Base-by-base conservation (phyloP, 2,888 invertebrate genomes). In the Alcis repandata region DNA sequence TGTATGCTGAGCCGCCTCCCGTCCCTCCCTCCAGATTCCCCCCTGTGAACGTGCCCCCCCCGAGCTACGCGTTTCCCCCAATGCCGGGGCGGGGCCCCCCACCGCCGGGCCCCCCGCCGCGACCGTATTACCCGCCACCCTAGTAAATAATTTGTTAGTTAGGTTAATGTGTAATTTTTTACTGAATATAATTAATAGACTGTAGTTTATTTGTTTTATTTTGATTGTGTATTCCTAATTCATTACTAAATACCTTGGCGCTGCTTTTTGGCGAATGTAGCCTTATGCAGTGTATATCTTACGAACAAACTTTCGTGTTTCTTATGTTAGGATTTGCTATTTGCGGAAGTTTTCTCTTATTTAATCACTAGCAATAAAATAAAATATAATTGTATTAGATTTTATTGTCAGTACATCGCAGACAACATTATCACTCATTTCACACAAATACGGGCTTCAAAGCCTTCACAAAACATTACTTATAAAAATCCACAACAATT, bases 1-100 rank as follows among this genome's bases (percentile, higher is more conserved):
- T 92, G 62, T 94, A 93, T 69, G 74, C 91, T 6, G 90, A 93
- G 63, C 93, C 93, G 0, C 92, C 93, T 0, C 92, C 93, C 1
- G 79, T 86, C 69, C 79, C 77, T 66, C 74, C 72, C 68, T 49
- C 83, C 27, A 78, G 88, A 43, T 87, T 82, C 68, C 83, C 88
- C 3, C 80, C 91, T 19, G 87, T 89, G 43, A 84, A 89, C 75
- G 83, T 94, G 54, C 89, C 94, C 51, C 91, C 91, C 20, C 91
- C 90, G 9, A 82, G 86, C 70, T 91, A 89, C 80, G 33, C 63
- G 6, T 90, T 85, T 78, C 83, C 88, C 6, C 84, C 86, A 0
- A 67, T 84, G 22, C 82, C 83, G 0, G 82, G 84, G 0, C 79
- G 83, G 32, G 81, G 82, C 0, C 80, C 78, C 3, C 85, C 82